Percentiles rank a stretch among this genome's conserved stretches.
phyloP scores from a whole-genome alignment of 2,797 vertebrate species.

The Sebastes reedi region DNA sequence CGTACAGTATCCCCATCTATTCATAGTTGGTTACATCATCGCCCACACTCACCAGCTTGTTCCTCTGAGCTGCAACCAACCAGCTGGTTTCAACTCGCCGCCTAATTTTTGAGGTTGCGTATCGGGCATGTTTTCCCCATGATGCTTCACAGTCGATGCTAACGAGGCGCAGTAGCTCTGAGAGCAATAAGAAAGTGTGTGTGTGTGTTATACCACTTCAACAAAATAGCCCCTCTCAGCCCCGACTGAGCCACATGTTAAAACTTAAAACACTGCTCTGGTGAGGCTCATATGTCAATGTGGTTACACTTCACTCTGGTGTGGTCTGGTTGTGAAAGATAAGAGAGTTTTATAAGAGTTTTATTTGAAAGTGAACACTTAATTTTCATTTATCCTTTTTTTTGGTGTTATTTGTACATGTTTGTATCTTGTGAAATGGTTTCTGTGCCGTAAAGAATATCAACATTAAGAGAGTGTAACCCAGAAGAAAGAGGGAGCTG shows the following conservation, averaged over 20 bases:
- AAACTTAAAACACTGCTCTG: conserved; percentile 24
- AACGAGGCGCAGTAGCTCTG: conserved; percentile 32
- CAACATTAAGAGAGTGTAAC: neutral
- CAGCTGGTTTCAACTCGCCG: conserved; percentile 60
- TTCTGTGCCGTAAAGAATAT: neutral
- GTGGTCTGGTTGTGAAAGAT: conserved; percentile 47
- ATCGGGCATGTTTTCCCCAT: conserved; percentile 47
- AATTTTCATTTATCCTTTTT: neutral
- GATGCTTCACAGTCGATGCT: conserved; percentile 41
- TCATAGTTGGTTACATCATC: conserved; percentile 59
- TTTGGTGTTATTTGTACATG: neutral
- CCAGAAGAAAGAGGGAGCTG: neutral
- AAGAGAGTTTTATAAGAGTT: neutral
- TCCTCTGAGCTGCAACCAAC: conserved; percentile 47
- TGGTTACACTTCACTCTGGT: conserved; percentile 24
- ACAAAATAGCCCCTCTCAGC: conserved; percentile 20
- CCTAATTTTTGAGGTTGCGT: conserved; percentile 60
- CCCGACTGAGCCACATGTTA: conserved; percentile 28
- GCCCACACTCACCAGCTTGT: conserved; percentile 58
- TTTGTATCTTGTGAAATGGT: neutral
- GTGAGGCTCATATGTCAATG: conserved; percentile 16
- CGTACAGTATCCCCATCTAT: conserved; percentile 54
- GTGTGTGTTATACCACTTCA: conserved; percentile 34
- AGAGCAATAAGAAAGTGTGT: conserved; percentile 30
- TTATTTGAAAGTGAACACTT: conserved; percentile 5